Evolutionary conservation across 2,888 invertebrate genomes (phyloP).

Genomic region (Drosophila nr. fundita): DNA sequence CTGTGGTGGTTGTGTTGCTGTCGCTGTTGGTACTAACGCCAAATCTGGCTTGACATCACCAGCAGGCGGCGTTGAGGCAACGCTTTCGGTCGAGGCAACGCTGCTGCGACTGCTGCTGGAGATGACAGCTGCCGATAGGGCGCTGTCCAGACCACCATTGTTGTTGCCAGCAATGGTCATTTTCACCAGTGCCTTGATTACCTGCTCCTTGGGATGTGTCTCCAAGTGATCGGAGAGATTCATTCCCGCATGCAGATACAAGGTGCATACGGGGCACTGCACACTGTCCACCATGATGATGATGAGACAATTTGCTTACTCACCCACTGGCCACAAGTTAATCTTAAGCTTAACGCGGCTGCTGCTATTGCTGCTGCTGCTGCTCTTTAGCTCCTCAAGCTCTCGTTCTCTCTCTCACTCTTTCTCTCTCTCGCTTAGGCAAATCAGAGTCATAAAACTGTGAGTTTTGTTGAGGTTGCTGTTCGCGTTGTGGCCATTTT

Average conservation of each 20-base stretch:
- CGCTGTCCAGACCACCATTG: slow-evolving; percentile 41
- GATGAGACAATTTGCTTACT: slow-evolving; percentile 7
- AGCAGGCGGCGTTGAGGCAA: slow-evolving; percentile 3
- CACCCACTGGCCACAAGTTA: slow-evolving; percentile 21
- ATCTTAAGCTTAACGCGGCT: slow-evolving; percentile 28
- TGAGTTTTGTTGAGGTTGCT: slow-evolving; percentile 25
- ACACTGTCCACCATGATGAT: slow-evolving; percentile 83
- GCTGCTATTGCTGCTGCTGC: slow-evolving; percentile 25
- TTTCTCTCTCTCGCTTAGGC: slow-evolving; percentile 23
- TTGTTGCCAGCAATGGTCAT: slow-evolving; percentile 77
- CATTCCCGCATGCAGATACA: slow-evolving; percentile 93
- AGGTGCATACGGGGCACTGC: slow-evolving; percentile 93
- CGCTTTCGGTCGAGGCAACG: slow-evolving; percentile 5
- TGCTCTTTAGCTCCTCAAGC: slow-evolving; percentile 20
- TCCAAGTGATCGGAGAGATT: slow-evolving; percentile 92
- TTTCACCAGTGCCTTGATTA: slow-evolving; percentile 90
- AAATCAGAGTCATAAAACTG: slow-evolving; percentile 72
- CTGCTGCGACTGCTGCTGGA: slow-evolving; percentile 24
- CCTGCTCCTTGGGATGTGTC: slow-evolving; percentile 95
- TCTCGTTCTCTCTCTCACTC: slow-evolving; percentile 18
- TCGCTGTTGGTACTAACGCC: not conserved
- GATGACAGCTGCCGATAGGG: slow-evolving; percentile 60
- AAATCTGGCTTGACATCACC: slow-evolving; percentile 67
- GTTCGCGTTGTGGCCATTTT: slow-evolving; percentile 59
- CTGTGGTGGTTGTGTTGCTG: not conserved